Evolutionary conservation across 2,797 vertebrate genomes (phyloP).

Genomic region (Mormyrops attenuatus): DNA sequence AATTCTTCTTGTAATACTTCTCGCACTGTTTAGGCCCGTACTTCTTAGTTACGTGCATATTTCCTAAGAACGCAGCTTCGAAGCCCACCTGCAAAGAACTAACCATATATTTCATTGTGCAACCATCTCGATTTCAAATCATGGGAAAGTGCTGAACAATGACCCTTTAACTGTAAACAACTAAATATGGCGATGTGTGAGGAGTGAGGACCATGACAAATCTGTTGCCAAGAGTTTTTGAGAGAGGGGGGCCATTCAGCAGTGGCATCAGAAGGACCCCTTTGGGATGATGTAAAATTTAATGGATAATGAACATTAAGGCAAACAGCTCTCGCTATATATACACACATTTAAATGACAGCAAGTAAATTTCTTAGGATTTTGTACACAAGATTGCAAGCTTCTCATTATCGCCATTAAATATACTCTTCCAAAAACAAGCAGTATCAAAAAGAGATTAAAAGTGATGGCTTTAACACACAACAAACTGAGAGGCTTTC

Average conservation of each 20-base stretch:
- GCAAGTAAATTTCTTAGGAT: constrained; percentile 1
- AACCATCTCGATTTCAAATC: constrained; percentile 6
- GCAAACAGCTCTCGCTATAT: constrained; percentile 7
- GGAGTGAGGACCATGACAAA: background rate
- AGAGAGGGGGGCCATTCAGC: background rate
- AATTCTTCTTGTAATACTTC: constrained; percentile 62
- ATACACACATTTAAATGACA: constrained; percentile 16
- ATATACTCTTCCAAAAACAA: constrained; percentile 18
- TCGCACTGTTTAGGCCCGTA: constrained; percentile 48
- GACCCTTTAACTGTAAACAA: background rate
- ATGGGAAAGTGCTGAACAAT: background rate
- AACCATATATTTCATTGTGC: background rate
- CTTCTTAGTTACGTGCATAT: constrained; percentile 61
- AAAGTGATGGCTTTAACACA: constrained; percentile 1
- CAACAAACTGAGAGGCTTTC: background rate
- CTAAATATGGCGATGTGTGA: background rate
- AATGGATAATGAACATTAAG: background rate
- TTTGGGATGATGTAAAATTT: background rate
- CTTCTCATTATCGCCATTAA: constrained; percentile 8
- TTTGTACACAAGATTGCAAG: background rate
- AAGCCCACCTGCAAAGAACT: constrained; percentile 16
- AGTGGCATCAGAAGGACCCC: background rate
- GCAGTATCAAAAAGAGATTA: constrained; percentile 6
- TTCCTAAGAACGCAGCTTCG: constrained; percentile 54
- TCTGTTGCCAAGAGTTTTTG: background rate